phyloP scores from a whole-genome alignment of 2,113 vertebrate species.

The Rhegmatorhina hoffmannsi region DNA sequence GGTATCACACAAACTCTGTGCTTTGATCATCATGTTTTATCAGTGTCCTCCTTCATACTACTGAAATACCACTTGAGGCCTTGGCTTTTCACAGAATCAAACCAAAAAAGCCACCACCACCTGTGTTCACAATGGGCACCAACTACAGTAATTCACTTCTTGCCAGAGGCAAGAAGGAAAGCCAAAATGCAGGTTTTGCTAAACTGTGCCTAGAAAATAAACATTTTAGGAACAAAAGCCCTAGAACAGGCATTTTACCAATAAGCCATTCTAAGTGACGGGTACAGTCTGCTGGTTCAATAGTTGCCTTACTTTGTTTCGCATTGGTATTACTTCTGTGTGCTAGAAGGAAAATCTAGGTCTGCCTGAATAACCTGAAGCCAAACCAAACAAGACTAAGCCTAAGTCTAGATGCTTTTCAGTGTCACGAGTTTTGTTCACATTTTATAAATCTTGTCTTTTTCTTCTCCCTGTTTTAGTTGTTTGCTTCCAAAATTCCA shows the following conservation, averaged over 20 bases:
- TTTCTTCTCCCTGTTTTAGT: constrained; percentile 64
- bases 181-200: background rate
- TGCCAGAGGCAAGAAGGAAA: constrained; percentile 3
- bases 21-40: background rate
- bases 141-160: background rate
- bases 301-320: constrained; percentile 57
- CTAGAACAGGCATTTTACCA: constrained; percentile 1
- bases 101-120: background rate
- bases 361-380: constrained; percentile 43
- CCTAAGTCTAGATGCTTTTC: constrained; percentile 39
- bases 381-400: constrained; percentile 54
- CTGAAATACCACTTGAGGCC: background rate
- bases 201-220: background rate
- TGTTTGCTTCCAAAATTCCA: constrained; percentile 72
- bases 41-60: background rate
- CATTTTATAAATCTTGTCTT: constrained; percentile 63
- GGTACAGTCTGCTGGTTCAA: constrained; percentile 39
- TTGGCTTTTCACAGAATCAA: background rate
- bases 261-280: constrained; percentile 46
- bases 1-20: background rate
- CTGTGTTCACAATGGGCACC: background rate
- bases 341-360: constrained; percentile 21
- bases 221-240: background rate
- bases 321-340: background rate
- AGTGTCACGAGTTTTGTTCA: constrained; percentile 64